Conservation (phyloP, 2,888 invertebrate species). For the Magallana nippona region DNA sequence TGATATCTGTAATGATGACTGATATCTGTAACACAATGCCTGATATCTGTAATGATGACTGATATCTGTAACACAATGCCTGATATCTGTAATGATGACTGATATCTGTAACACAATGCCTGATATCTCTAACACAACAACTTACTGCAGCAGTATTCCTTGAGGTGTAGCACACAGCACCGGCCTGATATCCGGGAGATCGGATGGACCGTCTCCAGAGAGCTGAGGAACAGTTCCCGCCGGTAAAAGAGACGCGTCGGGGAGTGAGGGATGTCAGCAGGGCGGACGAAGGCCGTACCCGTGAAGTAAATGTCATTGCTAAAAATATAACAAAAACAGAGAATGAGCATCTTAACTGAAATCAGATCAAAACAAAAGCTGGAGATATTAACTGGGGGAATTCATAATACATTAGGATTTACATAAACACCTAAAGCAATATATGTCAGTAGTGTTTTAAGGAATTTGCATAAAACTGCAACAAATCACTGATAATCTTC, state of each 20-base stretch:
- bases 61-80: no score
- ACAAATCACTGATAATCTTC: no score
- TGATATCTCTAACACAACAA: conserved; percentile 65
- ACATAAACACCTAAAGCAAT: no score
- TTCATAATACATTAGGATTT: no score
- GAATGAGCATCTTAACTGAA: not conserved
- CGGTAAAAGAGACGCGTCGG: conserved; percentile 88
- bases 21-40: no score
- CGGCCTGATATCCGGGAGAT: conserved; percentile 94
- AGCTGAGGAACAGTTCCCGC: conserved; percentile 94
- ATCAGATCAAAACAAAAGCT: not conserved
- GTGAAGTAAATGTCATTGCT: conserved; percentile 95
- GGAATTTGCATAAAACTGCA: no score
- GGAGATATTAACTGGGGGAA: no score
- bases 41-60: not conserved
- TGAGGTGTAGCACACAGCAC: conserved; percentile 93
- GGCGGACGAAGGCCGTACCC: conserved; percentile 95
- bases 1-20: conserved; percentile 67
- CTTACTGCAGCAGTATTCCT: conserved; percentile 93
- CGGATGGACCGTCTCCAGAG: conserved; percentile 94
- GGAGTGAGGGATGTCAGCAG: conserved; percentile 91
- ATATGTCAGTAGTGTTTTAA: no score
- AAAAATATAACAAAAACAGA: conserved; percentile 74
- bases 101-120: no score
- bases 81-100: no score